Conservation (phyloP, 1,140 invertebrate species). For the Polypedilum vanderplanki region DNA sequence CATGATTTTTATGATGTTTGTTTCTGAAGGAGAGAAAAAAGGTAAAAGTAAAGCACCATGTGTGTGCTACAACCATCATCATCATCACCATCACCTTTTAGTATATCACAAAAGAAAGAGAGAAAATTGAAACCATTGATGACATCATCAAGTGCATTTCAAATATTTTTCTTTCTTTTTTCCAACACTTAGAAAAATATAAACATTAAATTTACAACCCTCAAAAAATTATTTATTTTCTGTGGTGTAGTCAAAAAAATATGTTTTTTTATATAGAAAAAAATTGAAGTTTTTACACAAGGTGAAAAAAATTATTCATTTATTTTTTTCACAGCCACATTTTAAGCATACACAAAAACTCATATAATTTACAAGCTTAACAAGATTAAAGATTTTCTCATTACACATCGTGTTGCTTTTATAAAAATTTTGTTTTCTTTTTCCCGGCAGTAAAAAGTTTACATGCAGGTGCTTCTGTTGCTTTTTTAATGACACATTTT, state of each 20-base stretch:
- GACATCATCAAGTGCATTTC: slow-evolving; percentile 7
- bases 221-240: background rate
- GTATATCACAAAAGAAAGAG: background rate
- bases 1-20: background rate
- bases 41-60: slow-evolving; percentile 1
- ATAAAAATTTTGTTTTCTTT: too few species aligned
- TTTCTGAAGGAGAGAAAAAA: background rate
- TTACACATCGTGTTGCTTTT: too few species aligned
- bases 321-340: too few species aligned
- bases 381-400: too few species aligned
- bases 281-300: too few species aligned
- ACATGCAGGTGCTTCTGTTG: too few species aligned
- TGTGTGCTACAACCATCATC: background rate
- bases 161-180: background rate
- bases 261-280: background rate
- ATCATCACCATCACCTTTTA: background rate
- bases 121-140: background rate
- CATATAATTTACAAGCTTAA: too few species aligned
- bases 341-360: too few species aligned
- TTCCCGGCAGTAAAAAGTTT: too few species aligned
- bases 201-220: background rate
- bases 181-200: background rate
- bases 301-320: too few species aligned
- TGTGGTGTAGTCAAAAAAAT: slow-evolving; percentile 9
- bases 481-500: too few species aligned